Evolutionary conservation across 2,113 vertebrate genomes (phyloP), one percentile per base, ranked within the genome.

Genomic region (Labrus mixtus): DNA sequence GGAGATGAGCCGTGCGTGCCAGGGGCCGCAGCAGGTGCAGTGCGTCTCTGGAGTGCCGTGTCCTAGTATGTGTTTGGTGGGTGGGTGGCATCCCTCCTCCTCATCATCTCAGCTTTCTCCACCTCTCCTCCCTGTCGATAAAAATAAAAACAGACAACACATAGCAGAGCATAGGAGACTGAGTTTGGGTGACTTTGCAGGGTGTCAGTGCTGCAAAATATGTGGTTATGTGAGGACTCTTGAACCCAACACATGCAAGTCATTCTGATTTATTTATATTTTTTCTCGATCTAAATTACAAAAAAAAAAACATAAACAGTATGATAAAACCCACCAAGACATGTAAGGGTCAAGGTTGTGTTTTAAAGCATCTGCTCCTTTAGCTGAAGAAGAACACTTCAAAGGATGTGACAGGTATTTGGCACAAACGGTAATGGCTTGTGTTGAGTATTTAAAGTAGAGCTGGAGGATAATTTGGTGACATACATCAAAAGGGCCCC

Each of bases 61-160:
- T 88, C 84, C 77, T 54, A 79, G 83, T 84, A 88, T 90, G 91
- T 85, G 82, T 41, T 33, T 41, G 39, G 39, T 75, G 81, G 79
- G 67, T 46, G 76, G 67, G 75, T 54, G 63, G 68, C 69, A 79
- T 73, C 76, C 58, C 66, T 48, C 48, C 51, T 69, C 55, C 69
- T 66, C 68, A 55, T 77, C 85, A 74, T 63, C 91, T 92, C 91
- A 84, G 76, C 81, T 92, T 91, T 92, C 91, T 77, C 78, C 85
- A 77, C 77, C 82, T 87, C 86, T 81, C 65, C 78, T 74, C 59
- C 62, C 64, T 64, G 77, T 70, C 56, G 88, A 88, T 91, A 91
- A 90, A 91, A 92, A 91, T 91, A 92, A 89, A 91, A 90, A 79
- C 77, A 65, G 80, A 82, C 86, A 83, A 76, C 76, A 66, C 71